Conservation (phyloP, 2,113 vertebrate genomes). For the Nanorana parkeri region DNA sequence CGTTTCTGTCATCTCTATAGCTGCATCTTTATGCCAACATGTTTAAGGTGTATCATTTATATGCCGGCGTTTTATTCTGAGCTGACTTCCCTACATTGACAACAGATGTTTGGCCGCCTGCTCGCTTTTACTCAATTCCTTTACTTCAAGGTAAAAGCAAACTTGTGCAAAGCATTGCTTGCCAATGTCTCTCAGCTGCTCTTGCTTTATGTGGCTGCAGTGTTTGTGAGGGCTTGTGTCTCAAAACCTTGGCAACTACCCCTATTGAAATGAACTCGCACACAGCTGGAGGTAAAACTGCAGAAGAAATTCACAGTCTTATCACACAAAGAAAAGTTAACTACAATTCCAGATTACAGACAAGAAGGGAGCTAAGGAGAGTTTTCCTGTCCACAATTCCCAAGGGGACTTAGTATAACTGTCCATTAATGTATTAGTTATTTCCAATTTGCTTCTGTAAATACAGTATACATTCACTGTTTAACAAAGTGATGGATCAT, state of each 20-base stretch:
- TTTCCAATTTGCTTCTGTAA: too few species aligned
- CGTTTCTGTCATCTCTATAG: too few species aligned
- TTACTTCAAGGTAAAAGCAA: slow-evolving; percentile 21
- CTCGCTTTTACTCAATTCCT: slow-evolving; percentile 22
- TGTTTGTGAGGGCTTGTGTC: slow-evolving; percentile 2
- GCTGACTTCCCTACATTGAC: slow-evolving; percentile 25
- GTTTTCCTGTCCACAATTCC: not conserved
- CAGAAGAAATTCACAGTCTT: slow-evolving; percentile 18
- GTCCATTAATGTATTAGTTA: too few species aligned
- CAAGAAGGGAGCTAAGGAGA: not conserved
- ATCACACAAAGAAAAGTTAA: not conserved
- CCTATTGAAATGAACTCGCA: slow-evolving; percentile 1
- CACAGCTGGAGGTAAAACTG: slow-evolving; percentile 37
- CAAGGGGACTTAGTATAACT: too few species aligned
- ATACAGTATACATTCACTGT: too few species aligned
- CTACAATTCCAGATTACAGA: slow-evolving; percentile 29
- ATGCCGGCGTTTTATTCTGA: not conserved
- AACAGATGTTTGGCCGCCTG: slow-evolving; percentile 43
- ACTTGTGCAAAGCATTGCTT: slow-evolving; percentile 1
- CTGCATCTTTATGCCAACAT: not conserved
- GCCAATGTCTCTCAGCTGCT: not conserved
- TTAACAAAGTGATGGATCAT: too few species aligned
- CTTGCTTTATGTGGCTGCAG: not conserved
- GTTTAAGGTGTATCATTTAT: slow-evolving; percentile 2
- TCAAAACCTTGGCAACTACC: not conserved